A percentile compares a stretch with the other conserved stretches of the same genome.
Conservation (phyloP, 2,797 vertebrate species). For the Dendrocincla fuliginosa region DNA sequence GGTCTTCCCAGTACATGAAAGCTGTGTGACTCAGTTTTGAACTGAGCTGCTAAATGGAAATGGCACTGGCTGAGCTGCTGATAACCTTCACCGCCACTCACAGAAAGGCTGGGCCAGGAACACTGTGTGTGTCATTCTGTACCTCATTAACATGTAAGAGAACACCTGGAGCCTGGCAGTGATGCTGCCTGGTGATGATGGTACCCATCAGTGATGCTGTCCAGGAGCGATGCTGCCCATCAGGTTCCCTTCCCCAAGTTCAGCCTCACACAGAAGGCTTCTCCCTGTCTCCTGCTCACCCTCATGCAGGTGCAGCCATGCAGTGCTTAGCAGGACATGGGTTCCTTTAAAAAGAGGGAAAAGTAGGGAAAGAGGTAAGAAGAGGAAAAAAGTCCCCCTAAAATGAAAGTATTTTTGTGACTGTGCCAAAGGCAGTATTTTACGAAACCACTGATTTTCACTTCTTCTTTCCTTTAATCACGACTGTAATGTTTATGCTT, state of each 20-base stretch:
- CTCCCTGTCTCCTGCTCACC: neutral
- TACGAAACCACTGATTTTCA: neutral
- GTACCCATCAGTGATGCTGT: neutral
- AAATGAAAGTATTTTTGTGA: neutral
- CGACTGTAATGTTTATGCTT: neutral
- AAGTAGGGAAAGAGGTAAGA: neutral
- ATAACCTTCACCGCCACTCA: rapidly evolving
- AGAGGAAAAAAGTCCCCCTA: rapidly evolving
- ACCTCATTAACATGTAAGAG: neutral
- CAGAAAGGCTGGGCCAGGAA: neutral
- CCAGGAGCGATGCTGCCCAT: neutral
- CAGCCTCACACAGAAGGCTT: neutral
- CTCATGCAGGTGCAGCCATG: neutral
- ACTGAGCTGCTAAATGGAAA: neutral
- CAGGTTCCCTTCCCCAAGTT: neutral
- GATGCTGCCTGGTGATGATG: neutral
- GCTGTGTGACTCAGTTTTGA: neutral
- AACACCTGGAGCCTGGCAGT: neutral
- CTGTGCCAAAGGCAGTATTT: neutral
- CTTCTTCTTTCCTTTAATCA: neutral
- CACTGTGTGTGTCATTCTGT: neutral
- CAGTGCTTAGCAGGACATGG: neutral
- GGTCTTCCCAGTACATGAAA: neutral
- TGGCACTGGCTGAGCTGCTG: neutral
- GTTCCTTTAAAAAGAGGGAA: neutral